Evolutionary conservation across 2,888 invertebrate species (phyloP), one percentile per base, ranked within the genome.

Genomic region (Lasioglossum calceatum): DNA sequence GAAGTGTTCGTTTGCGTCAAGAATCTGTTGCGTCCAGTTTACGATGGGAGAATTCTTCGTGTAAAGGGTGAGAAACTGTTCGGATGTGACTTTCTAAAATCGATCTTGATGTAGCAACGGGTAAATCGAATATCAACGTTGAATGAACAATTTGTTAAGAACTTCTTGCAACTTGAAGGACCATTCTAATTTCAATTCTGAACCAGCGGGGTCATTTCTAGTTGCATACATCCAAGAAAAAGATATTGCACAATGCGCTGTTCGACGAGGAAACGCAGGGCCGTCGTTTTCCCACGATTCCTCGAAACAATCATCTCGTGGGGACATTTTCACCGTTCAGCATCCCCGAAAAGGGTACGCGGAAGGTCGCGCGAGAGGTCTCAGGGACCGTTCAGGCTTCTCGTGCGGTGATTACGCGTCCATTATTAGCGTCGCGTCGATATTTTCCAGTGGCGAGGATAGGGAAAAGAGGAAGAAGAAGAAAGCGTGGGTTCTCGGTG

Each of bases 371-470:
- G 71, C 79, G 74, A 73, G 72, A 84, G 84, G 84, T 83, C 36
- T 19, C 36, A 1, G 19, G 71, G 61, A 73, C 72, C 71, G 39
- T 73, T 58, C 47, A 36, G 75, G 8, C 10, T 14, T 23, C 58
- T 44, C 36, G 5, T 47, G 42, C n/a, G 70, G 50, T 76, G 79
- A 71, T 80, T 82, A 82, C 23, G 73, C 74, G 72, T 82, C 79
- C 82, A 74, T 86, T 82, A 90, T 88, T 82, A 58, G 42, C 64
- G 72, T 2, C 32, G 39, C 75, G 74, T 75, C 87, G 84, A 83
- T 87, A 85, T 81, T 78, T 83, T 75, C 75, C 90, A 74, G 78
- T 72, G 74, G 72, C 80, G 86, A 80, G 88, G 89, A 83, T 7
- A 36, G 16, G 36, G 32, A 67, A 32, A 67, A 36, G 67, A 36